These are phyloP conservation scores for Arion vulgaris DNA, from an alignment of 1,140 invertebrate genomes.

Conservation along the genomic window DNA sequence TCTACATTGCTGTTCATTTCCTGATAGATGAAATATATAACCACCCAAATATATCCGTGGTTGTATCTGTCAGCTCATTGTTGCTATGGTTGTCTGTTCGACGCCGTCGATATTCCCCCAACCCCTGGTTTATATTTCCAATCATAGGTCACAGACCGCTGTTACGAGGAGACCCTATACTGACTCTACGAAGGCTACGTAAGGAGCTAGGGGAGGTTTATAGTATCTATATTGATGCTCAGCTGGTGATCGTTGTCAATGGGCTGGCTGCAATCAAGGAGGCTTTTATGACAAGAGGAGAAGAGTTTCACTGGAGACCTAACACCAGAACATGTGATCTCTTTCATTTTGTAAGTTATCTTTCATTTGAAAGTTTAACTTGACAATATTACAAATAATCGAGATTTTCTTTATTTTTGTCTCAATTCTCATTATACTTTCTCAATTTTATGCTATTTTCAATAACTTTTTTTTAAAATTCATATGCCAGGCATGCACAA, in stretches of 20 bases:
- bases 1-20: conserved; percentile 34
- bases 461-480: no score
- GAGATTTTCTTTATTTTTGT: no score
- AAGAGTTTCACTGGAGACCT: conserved; percentile 43
- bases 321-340: conserved; percentile 44
- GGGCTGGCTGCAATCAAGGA: conserved; percentile 41
- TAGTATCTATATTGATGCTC: conserved; percentile 43
- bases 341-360: conserved; percentile 43
- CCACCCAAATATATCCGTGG: conserved; percentile 33
- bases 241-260: conserved; percentile 44
- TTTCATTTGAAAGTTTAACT: no score
- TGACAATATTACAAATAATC: no score
- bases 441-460: no score
- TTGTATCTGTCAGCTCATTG: conserved; percentile 26
- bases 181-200: conserved; percentile 29
- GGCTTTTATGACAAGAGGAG: conserved; percentile 38
- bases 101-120: conserved; percentile 18
- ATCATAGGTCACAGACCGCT: conserved; percentile 35
- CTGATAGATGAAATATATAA: conserved; percentile 33
- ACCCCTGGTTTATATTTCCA: conserved; percentile 39
- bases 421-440: no score
- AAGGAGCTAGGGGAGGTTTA: conserved; percentile 44
- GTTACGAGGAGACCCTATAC: conserved; percentile 29
- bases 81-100: conserved; percentile 30
- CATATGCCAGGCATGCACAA: no score